Conservation (phyloP, 2,888 invertebrate genomes). For the Trichopria drosophilae region DNA sequence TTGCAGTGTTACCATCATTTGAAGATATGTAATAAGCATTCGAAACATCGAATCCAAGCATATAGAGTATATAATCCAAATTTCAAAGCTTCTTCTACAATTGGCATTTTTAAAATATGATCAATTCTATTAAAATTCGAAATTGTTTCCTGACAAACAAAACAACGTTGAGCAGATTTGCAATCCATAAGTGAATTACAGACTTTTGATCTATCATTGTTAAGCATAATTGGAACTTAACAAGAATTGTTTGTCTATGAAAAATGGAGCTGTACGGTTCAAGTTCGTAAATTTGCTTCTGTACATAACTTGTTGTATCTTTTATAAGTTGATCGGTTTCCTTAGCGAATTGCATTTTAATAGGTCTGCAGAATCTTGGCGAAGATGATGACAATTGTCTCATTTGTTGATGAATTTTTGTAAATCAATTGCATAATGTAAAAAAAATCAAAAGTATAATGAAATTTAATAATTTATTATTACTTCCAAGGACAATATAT, state of each 20-base stretch:
- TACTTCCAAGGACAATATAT: no score
- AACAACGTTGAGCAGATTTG: neutral
- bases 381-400: neutral
- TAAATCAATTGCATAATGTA: no score
- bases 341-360: slow-evolving; percentile 4
- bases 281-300: neutral
- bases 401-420: neutral
- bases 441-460: no score
- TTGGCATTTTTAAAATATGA: neutral
- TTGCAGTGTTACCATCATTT: slow-evolving; percentile 1
- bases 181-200: slow-evolving; percentile 1
- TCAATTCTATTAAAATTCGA: neutral
- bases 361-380: slow-evolving; percentile 4
- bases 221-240: neutral
- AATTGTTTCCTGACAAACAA: no score
- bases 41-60: no score
- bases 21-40: no score
- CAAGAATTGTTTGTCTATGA: neutral
- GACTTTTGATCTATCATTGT: neutral
- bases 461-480: no score
- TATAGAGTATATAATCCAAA: no score
- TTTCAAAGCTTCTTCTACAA: no score
- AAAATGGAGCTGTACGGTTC: neutral
- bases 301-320: neutral
- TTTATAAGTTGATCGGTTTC: neutral